Conservation (phyloP, 2,888 invertebrate genomes). For the Ceraclea dissimilis region DNA sequence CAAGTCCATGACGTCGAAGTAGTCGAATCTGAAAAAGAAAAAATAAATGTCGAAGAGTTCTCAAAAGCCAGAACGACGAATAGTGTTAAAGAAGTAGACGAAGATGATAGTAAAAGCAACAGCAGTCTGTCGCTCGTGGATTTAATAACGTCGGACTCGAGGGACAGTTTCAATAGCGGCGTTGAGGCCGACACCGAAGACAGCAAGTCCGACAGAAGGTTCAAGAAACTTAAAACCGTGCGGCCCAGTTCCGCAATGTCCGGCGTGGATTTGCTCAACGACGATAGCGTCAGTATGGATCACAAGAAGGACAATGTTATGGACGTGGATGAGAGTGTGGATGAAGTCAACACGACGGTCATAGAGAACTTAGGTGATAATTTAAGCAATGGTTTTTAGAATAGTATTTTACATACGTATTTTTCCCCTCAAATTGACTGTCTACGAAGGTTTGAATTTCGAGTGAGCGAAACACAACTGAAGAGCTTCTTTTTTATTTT, state of each 20-base stretch:
- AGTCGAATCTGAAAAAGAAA: neutral
- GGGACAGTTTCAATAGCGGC: slow-evolving; percentile 9
- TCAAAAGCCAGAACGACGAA: neutral
- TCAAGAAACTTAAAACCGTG: slow-evolving; percentile 7
- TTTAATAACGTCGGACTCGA: slow-evolving; percentile 14
- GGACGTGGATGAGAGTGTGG: neutral
- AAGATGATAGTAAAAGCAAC: slow-evolving; percentile 1
- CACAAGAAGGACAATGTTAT: neutral
- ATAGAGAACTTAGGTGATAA: neutral
- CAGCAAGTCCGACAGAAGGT: neutral
- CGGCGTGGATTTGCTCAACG: slow-evolving; percentile 8
- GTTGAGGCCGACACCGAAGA: slow-evolving; percentile 2
- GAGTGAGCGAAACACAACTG: too few species aligned
- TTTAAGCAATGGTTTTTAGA: neutral
- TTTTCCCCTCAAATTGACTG: too few species aligned
- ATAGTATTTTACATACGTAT: too few species aligned
- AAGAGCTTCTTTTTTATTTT: too few species aligned
- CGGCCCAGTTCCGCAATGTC: slow-evolving; percentile 18
- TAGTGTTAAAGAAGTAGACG: neutral
- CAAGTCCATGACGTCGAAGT: neutral
- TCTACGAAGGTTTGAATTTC: too few species aligned
- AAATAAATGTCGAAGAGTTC: neutral
- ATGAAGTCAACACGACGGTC: neutral
- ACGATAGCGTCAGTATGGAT: neutral
- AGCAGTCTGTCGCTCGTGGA: slow-evolving; percentile 14